These are phyloP conservation scores for roundworm (Caenorhabditis elegans) DNA, from an alignment of 1,140 invertebrate genomes.

Conservation along the genomic window DNA sequence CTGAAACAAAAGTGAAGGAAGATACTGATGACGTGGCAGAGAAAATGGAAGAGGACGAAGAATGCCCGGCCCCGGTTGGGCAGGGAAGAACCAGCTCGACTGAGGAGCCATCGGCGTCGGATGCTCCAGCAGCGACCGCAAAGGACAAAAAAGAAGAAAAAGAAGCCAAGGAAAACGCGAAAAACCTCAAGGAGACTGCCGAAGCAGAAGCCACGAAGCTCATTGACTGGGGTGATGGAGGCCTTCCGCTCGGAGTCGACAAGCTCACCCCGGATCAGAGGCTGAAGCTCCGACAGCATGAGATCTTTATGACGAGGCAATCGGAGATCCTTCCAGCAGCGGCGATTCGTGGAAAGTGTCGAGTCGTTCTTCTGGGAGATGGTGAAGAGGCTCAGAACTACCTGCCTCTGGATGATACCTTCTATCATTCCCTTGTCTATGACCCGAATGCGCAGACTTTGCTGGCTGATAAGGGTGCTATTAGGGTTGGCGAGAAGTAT, in stretches of 20 bases:
- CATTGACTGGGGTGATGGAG: conserved; percentile 42
- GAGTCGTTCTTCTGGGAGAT: conserved; percentile 81
- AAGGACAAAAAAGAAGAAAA: neutral
- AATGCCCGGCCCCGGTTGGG: neutral
- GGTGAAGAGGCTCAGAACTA: conserved; percentile 39
- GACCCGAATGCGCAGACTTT: conserved; percentile 97
- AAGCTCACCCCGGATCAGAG: conserved; percentile 76
- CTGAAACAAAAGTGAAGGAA: no score
- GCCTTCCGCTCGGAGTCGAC: conserved; percentile 56
- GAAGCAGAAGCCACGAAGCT: neutral
- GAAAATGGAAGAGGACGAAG: no score
- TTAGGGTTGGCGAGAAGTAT: conserved; percentile 87
- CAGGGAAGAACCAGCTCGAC: neutral
- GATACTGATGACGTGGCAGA: no score
- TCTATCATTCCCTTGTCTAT: conserved; percentile 99
- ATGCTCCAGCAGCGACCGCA: neutral
- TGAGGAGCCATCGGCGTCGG: neutral
- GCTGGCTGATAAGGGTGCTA: conserved; percentile 95
- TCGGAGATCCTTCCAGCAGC: conserved; percentile 96
- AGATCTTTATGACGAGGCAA: conserved; percentile 94
- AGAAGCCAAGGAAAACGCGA: no score
- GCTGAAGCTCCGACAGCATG: conserved; percentile 92
- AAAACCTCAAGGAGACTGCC: neutral
- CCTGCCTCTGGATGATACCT: conserved; percentile 78
- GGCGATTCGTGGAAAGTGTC: conserved; percentile 97